phyloP scores from a whole-genome alignment of 2,797 vertebrate species.

The Potorous gilbertii region DNA sequence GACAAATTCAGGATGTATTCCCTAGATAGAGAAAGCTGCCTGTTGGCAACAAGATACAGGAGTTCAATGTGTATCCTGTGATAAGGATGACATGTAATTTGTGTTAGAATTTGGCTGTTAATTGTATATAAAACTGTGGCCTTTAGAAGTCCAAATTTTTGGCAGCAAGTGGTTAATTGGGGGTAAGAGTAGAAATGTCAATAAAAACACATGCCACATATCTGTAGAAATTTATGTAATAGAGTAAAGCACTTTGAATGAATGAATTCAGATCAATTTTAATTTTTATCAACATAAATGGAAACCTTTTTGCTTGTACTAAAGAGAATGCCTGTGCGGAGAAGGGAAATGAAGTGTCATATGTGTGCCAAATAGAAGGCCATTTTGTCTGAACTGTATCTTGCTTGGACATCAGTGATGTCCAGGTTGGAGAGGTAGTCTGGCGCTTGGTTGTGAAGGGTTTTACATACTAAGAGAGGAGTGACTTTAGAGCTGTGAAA shows the following conservation, averaged over 20 bases:
- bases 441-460: neutral
- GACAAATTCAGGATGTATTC: conserved; percentile 84
- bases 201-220: conserved; percentile 71
- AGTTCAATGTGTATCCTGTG: conserved; percentile 87
- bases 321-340: neutral
- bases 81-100: conserved; percentile 87
- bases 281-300: neutral
- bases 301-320: neutral
- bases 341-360: neutral
- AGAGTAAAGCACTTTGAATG: conserved; percentile 52
- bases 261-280: conserved; percentile 54
- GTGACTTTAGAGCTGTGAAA: neutral
- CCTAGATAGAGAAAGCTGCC: conserved; percentile 80
- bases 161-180: conserved; percentile 76
- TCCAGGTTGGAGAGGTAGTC: neutral
- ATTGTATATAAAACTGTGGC: conserved; percentile 84
- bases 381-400: neutral
- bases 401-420: neutral
- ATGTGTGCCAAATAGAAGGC: neutral
- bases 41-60: conserved; percentile 86
- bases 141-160: conserved; percentile 78
- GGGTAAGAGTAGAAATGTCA: conserved; percentile 68
- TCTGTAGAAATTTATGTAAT: conserved; percentile 69
- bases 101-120: conserved; percentile 86
- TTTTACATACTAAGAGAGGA: neutral